Evolutionary conservation across 2,113 vertebrate species (phyloP).

Genomic region (Notothenia rossii): DNA sequence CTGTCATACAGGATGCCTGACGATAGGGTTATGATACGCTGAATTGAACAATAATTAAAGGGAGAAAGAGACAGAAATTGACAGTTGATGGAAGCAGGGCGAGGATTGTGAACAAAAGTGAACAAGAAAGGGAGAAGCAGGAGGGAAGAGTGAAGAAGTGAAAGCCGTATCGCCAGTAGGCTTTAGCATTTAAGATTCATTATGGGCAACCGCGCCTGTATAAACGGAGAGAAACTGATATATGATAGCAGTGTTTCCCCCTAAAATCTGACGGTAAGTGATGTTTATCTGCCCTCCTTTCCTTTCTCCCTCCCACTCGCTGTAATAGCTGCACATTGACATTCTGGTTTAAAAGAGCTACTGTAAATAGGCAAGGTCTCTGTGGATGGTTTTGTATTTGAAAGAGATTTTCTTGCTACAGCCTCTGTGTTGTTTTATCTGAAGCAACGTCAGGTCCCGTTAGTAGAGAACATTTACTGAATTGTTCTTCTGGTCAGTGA

Average conservation of each 20-base stretch:
- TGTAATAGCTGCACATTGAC: conserved; percentile 35
- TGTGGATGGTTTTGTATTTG: conserved; percentile 28
- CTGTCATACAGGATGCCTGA: conserved; percentile 42
- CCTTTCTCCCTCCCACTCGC: conserved; percentile 26
- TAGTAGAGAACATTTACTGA: no score
- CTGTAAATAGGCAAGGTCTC: conserved; percentile 48
- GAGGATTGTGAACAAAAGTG: conserved; percentile 41
- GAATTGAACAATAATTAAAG: conserved; percentile 39
- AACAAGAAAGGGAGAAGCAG: conserved; percentile 37
- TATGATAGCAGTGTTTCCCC: conserved; percentile 59
- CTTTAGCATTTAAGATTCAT: conserved; percentile 77
- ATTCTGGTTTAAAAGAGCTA: conserved; percentile 40
- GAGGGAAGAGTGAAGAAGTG: conserved; percentile 31
- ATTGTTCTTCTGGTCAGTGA: conserved; percentile 11
- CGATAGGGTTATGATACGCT: conserved; percentile 25
- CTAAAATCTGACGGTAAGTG: conserved; percentile 65
- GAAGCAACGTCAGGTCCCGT: no score
- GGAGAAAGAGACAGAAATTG: conserved; percentile 10
- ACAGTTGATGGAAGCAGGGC: conserved; percentile 10
- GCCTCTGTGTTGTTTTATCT: not conserved
- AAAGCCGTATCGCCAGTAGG: conserved; percentile 54
- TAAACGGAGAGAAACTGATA: conserved; percentile 70
- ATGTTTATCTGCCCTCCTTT: conserved; percentile 68
- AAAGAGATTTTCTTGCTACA: not conserved
- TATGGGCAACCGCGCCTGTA: conserved; percentile 49